phyloP scores from a whole-genome alignment of 2,113 vertebrate species.

The Halichoeres trimaculatus region DNA sequence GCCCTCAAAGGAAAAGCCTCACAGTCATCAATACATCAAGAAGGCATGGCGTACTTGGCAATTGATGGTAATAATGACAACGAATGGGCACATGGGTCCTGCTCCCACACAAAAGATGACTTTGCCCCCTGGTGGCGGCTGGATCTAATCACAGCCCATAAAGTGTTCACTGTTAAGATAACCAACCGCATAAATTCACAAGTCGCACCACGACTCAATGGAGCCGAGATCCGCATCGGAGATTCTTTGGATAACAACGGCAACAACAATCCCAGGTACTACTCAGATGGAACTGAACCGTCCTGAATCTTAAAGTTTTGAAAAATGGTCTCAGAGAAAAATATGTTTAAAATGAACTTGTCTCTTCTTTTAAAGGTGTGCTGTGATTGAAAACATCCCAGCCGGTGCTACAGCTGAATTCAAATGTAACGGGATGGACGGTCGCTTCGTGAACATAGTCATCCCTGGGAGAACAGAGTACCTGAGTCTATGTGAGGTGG shows the following conservation, averaged over 20 bases:
- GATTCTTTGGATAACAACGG: constrained; percentile 53
- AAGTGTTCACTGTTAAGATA: constrained; percentile 50
- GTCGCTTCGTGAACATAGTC: constrained; percentile 48
- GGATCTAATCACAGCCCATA: constrained; percentile 52
- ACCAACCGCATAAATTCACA: constrained; percentile 1
- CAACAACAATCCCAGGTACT: constrained; percentile 67
- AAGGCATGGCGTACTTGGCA: constrained; percentile 3
- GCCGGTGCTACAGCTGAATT: background rate
- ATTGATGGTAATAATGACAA: constrained; percentile 47
- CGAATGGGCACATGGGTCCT: background rate
- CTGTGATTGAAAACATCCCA: background rate
- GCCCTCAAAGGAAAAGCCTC: constrained; percentile 60
- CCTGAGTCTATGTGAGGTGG: constrained; percentile 51
- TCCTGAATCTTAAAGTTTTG: too few relatives aligned
- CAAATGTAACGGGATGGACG: constrained; percentile 43
- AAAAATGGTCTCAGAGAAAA: too few relatives aligned
- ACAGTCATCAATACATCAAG: constrained; percentile 11
- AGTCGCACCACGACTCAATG: background rate
- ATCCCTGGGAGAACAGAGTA: background rate
- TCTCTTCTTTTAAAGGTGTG: constrained; percentile 49
- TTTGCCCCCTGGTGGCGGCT: constrained; percentile 60
- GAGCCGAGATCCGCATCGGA: constrained; percentile 68
- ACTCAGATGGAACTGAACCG: too few relatives aligned
- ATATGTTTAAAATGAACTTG: too few relatives aligned
- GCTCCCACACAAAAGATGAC: constrained; percentile 10